Base-by-base conservation (phyloP, 92 coral and sea anemone genomes). In the Chrysogorgia sp. region DNA sequence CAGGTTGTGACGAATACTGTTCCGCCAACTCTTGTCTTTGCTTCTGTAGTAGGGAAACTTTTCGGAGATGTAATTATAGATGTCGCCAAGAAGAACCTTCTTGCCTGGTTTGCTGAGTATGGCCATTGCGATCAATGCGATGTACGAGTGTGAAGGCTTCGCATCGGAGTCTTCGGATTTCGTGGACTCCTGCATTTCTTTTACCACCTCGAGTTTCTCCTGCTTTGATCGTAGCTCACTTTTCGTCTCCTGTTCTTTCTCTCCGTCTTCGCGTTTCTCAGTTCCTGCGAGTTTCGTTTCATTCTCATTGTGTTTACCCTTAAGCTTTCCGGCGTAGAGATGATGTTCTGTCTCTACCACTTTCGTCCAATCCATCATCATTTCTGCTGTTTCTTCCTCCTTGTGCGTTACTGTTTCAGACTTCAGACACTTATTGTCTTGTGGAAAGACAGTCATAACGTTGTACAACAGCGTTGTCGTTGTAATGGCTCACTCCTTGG, bases 1-100 rank as follows among this genome's bases (percentile, higher is more conserved):
- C 56, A 96, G 63, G 81, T 96, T 96, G 20, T 96, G 99, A 1
- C 99, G 63, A 20, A 96, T 96, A 62, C 99, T 96, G 86, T 96
- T 96, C n/a, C 99, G 68, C 99, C 99, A 96, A 55, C 97, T 91
- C 78, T 96, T 96, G 89, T 96, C 99, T 76, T 96, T 96, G 83
- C 92, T 96, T 2, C 97, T 77, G 70, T 96, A 96, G 72, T 96
- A 96, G 6, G 97, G 99, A 57, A 87, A 96, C 81, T 91, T 96
- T 17, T 91, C 97, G 1, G 99, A 91, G 77, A 96, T 96, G 76
- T 96, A 91, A 41, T 88, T 90, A 82, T 96, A 96, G 74, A 96
- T 96, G 67, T 96, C 99, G 1, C 99, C 99, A 7, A 96, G 86
- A 2, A 96, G 88, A 88, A 96, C 92, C 72, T 96, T 96, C 80